phyloP scores from a whole-genome alignment of 2,888 invertebrate species.

The Habrosyne pyritoides region DNA sequence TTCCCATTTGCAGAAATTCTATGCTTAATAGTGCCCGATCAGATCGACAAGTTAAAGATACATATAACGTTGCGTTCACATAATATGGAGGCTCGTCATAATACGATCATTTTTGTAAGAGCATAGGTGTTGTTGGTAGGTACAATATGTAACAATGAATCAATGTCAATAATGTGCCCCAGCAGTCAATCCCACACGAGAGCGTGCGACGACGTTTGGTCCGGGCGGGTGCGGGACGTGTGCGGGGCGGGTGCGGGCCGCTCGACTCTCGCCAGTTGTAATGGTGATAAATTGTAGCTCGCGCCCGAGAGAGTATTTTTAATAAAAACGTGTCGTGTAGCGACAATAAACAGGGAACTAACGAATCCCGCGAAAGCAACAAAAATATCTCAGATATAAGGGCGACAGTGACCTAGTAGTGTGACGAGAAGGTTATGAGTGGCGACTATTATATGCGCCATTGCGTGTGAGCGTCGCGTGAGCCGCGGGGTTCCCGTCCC shows the following conservation, averaged over 20 bases:
- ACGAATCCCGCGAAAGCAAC: background rate
- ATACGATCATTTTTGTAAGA: background rate
- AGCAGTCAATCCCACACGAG: background rate
- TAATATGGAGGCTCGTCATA: background rate
- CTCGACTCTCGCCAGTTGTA: background rate
- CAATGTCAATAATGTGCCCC: background rate
- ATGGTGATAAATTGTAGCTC: slow-evolving; percentile 6
- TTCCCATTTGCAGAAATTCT: background rate
- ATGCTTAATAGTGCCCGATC: background rate
- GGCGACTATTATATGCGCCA: background rate
- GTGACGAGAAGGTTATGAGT: background rate
- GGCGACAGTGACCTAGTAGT: slow-evolving; percentile 7
- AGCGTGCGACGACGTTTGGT: background rate
- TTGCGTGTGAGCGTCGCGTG: background rate
- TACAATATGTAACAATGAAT: background rate
- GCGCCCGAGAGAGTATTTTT: slow-evolving; percentile 6
- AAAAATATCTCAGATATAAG: background rate
- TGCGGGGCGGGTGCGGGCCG: background rate
- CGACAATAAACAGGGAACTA: slow-evolving; percentile 6
- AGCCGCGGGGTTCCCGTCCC: too few species aligned
- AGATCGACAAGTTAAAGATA: too few species aligned
- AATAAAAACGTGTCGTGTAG: slow-evolving; percentile 5
- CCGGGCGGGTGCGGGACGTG: background rate
- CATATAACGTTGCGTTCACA: too few species aligned
- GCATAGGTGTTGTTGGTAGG: too few species aligned